Conservation (phyloP, 2,113 vertebrate genomes). For the Solenodon paradoxus region DNA sequence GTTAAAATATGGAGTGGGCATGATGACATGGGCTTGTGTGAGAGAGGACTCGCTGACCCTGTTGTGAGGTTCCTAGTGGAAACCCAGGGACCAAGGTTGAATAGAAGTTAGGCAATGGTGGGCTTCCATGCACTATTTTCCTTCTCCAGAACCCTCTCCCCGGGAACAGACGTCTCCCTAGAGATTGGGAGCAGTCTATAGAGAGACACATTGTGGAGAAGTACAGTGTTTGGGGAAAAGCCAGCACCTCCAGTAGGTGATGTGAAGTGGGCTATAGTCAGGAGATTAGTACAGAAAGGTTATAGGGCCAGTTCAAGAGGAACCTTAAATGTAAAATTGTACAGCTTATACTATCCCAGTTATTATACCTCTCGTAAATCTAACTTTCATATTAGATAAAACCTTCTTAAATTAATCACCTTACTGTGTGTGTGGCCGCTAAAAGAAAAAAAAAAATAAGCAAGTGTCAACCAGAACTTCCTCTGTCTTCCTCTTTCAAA, state of each 20-base stretch:
- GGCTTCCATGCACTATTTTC: not conserved
- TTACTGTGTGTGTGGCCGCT: too few species aligned
- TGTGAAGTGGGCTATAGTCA: not conserved
- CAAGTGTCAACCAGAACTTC: not conserved
- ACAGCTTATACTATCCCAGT: not conserved
- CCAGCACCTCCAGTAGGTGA: not conserved
- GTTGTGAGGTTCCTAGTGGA: not conserved
- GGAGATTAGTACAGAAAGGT: not conserved
- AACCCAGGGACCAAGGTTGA: not conserved
- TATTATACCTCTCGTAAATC: not conserved
- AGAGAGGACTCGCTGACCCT: not conserved
- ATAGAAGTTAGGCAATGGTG: not conserved
- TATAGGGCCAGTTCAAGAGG: not conserved
- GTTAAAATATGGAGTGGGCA: not conserved
- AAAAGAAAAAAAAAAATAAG: not conserved
- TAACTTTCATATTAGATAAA: not conserved
- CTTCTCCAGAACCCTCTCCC: not conserved
- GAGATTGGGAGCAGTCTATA: not conserved
- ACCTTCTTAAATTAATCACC: not conserved
- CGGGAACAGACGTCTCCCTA: not conserved
- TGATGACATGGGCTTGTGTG: not conserved
- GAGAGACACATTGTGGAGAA: not conserved
- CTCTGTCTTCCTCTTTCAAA: not conserved
- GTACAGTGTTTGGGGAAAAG: not conserved
- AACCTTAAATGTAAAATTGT: not conserved